phyloP scores from a whole-genome alignment of 1,140 invertebrate species.

The Ectropis grisescens region DNA sequence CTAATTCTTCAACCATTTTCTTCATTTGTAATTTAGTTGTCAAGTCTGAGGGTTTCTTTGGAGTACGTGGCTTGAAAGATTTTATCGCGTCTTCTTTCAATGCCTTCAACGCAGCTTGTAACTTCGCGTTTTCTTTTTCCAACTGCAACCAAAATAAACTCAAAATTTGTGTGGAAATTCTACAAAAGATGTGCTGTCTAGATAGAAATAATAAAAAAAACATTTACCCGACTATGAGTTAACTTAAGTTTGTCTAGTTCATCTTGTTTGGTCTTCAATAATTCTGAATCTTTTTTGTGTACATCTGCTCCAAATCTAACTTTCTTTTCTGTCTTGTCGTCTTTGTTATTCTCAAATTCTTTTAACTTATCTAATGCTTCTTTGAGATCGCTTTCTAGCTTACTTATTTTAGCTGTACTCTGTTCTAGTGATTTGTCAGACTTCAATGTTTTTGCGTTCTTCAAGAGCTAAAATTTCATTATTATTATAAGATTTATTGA shows the following conservation, averaged over 20 bases:
- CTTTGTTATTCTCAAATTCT: conserved; percentile 67
- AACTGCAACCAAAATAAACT: conserved; percentile 38
- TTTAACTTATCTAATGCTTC: conserved; percentile 73
- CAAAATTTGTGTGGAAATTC: too few species aligned
- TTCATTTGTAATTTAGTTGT: conserved; percentile 81
- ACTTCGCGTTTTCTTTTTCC: conserved; percentile 72
- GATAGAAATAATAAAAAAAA: too few species aligned
- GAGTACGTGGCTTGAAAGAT: conserved; percentile 74
- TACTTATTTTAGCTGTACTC: conserved; percentile 72
- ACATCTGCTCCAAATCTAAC: conserved; percentile 55
- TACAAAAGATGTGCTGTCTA: too few species aligned
- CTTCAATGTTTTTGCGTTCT: conserved; percentile 66
- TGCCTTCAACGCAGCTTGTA: conserved; percentile 73
- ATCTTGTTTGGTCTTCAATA: conserved; percentile 69
- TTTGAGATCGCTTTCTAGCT: conserved; percentile 76
- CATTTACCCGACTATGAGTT: conserved; percentile 51
- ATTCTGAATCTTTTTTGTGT: conserved; percentile 69
- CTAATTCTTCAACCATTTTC: conserved; percentile 83
- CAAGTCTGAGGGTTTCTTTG: conserved; percentile 78
- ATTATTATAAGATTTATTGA: conserved; percentile 2
- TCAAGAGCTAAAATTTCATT: conserved; percentile 65
- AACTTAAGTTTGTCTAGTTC: conserved; percentile 66
- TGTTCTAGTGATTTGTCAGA: conserved; percentile 68
- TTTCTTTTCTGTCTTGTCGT: conserved; percentile 68
- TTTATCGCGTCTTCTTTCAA: conserved; percentile 74